Conservation (phyloP, 2,888 invertebrate genomes). For the Sarcophaga subvicina region DNA sequence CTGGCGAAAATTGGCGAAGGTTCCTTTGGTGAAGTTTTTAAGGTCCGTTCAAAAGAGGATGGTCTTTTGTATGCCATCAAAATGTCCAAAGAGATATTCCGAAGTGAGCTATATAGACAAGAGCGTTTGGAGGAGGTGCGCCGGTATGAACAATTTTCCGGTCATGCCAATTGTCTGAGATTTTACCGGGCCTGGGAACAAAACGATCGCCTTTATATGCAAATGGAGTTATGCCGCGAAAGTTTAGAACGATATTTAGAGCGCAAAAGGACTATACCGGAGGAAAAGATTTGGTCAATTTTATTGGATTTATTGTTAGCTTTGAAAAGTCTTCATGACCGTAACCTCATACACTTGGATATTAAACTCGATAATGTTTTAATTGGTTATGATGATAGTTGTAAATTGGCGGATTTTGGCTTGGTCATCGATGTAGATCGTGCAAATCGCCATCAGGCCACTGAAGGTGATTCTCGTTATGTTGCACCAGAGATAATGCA, state of each 20-base stretch:
- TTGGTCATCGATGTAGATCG: conserved; percentile 86
- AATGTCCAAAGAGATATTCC: conserved; percentile 84
- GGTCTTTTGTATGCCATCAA: conserved; percentile 88
- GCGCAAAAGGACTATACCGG: conserved; percentile 84
- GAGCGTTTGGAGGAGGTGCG: conserved; percentile 85
- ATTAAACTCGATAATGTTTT: conserved; percentile 91
- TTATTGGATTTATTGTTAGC: conserved; percentile 85
- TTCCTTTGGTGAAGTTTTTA: conserved; percentile 89
- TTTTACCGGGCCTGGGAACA: conserved; percentile 90
- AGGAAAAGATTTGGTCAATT: conserved; percentile 86
- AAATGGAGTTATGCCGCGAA: conserved; percentile 87
- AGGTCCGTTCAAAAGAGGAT: conserved; percentile 86
- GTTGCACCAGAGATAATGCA: conserved; percentile 88
- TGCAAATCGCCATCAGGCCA: conserved; percentile 83
- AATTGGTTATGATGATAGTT: conserved; percentile 85
- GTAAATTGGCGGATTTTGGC: conserved; percentile 89
- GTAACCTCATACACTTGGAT: conserved; percentile 88
- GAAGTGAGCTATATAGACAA: conserved; percentile 84
- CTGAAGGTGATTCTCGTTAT: conserved; percentile 90
- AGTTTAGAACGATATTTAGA: conserved; percentile 85
- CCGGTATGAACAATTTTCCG: conserved; percentile 86
- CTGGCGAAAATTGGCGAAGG: conserved; percentile 87
- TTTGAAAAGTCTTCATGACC: conserved; percentile 86
- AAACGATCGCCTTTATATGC: conserved; percentile 85
- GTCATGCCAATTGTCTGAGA: conserved; percentile 86